phyloP scores from a whole-genome alignment of 2,113 vertebrate genomes.

The Dasyornis broadbenti region DNA sequence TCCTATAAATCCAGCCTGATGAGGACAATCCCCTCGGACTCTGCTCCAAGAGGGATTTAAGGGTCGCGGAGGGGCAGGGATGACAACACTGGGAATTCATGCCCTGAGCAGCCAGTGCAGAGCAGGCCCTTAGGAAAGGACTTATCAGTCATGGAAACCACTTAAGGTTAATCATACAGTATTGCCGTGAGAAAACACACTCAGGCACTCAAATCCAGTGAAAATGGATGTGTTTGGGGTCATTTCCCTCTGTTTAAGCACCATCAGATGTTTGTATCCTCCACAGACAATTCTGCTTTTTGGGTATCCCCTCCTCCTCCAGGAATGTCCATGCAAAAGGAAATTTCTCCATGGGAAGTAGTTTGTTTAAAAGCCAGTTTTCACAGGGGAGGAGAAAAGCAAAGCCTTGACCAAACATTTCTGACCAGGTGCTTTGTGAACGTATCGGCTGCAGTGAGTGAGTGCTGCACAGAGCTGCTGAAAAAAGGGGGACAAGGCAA shows the following conservation, averaged over 20 bases:
- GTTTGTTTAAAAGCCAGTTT: neutral
- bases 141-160: neutral
- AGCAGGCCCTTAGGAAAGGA: neutral
- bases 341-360: neutral
- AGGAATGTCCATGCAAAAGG: neutral
- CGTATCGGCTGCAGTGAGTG: accelerated
- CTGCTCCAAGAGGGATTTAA: neutral
- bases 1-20: neutral
- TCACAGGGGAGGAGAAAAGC: neutral
- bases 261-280: neutral
- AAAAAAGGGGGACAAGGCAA: neutral
- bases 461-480: neutral
- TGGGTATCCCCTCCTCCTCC: neutral
- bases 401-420: neutral
- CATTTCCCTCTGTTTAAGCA: neutral
- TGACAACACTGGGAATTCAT: neutral
- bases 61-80: neutral
- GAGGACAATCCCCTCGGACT: accelerated
- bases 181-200: neutral
- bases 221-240: neutral
- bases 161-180: neutral
- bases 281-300: neutral
- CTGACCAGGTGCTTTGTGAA: neutral
- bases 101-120: neutral
- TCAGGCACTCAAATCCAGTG: neutral